Base-by-base conservation (phyloP, 2,113 vertebrate genomes). In the Platysternon megacephalum region DNA sequence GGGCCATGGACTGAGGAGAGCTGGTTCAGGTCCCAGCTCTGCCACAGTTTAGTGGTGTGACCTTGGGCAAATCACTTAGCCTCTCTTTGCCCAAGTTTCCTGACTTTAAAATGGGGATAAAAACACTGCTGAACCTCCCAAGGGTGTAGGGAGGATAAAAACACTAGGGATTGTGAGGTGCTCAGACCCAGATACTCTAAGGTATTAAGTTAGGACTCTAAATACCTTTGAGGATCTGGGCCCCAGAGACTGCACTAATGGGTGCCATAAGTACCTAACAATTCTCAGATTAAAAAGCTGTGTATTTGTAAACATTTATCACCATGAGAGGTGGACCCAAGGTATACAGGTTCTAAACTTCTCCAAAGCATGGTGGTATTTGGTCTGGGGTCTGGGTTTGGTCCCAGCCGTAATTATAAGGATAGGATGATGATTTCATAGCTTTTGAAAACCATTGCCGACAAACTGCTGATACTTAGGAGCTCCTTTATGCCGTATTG, bases 401-500 rank as follows among this genome's bases (percentile, higher is more conserved):
- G 10, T 87, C 93, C 90, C 6, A 0, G 90, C 72, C 2, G 21
- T 89, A 95, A 94, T 91, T 86, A 84, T 3, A 85, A 68, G 58
- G 46, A 74, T 17, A 68, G 76, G 61, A 91, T 44, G 5, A 78
- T 79, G 72, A 95, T 97, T 96, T 80, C 81, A 96, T 87, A 95
- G 87, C 46, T 68, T 91, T 90, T 44, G 53, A 95, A 88, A 97
- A 95, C 94, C 82, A 39, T 28, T 13, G 19, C 81, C 95, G 87
- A 49, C 42, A 93, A 97, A 97, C 74, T 79, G 49, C 91, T 96
- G 85, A 53, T 92, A 93, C 10, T 21, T 6, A 89, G 52, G 88
- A 79, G 61, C n/a, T 91, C 78, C n/a, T 49, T 42, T 51, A 9
- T 11, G 21, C 51, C 39, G 5, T 12, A 8, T 1, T 29, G 51